Conservation (phyloP, 2,113 vertebrate genomes). For the Heloderma charlesbogerti region DNA sequence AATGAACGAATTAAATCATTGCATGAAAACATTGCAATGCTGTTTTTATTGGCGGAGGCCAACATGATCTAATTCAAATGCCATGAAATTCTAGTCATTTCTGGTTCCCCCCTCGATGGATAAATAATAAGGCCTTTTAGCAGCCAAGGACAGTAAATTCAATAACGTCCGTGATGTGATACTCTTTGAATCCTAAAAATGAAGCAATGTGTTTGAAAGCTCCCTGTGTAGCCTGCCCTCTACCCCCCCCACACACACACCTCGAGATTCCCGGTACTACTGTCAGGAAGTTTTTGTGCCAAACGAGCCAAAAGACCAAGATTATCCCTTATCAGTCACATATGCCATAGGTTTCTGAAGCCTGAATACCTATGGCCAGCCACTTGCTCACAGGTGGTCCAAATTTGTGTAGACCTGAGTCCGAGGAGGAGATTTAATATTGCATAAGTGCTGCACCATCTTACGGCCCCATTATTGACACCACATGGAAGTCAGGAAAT, state of each 20-base stretch:
- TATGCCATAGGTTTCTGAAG: slow-evolving; percentile 72
- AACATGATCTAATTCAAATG: slow-evolving; percentile 84
- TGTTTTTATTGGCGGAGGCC: slow-evolving; percentile 81
- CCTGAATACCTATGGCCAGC: slow-evolving; percentile 73
- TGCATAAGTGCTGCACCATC: slow-evolving; percentile 91
- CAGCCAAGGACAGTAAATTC: slow-evolving; percentile 82
- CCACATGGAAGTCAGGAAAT: slow-evolving; percentile 97
- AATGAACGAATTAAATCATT: slow-evolving; percentile 86
- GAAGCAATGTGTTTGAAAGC: slow-evolving; percentile 71
- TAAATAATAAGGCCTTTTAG: slow-evolving; percentile 82
- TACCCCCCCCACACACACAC: not conserved
- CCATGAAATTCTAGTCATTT: slow-evolving; percentile 79
- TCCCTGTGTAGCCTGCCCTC: slow-evolving; percentile 21
- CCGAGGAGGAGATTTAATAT: slow-evolving; percentile 93
- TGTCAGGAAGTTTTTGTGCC: slow-evolving; percentile 71
- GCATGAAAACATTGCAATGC: slow-evolving; percentile 82
- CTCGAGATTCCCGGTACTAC: slow-evolving; percentile 2
- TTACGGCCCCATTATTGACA: slow-evolving; percentile 95
- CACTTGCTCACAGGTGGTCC: slow-evolving; percentile 93
- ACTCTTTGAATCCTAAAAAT: slow-evolving; percentile 69
- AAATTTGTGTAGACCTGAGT: slow-evolving; percentile 84
- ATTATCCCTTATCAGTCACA: slow-evolving; percentile 58
- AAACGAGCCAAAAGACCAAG: slow-evolving; percentile 61
- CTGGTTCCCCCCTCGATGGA: slow-evolving; percentile 53
- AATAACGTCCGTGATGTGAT: slow-evolving; percentile 80